These are phyloP conservation scores for Loxodonta africana DNA, from an alignment of 2,113 vertebrate genomes.

Conservation along the genomic window DNA sequence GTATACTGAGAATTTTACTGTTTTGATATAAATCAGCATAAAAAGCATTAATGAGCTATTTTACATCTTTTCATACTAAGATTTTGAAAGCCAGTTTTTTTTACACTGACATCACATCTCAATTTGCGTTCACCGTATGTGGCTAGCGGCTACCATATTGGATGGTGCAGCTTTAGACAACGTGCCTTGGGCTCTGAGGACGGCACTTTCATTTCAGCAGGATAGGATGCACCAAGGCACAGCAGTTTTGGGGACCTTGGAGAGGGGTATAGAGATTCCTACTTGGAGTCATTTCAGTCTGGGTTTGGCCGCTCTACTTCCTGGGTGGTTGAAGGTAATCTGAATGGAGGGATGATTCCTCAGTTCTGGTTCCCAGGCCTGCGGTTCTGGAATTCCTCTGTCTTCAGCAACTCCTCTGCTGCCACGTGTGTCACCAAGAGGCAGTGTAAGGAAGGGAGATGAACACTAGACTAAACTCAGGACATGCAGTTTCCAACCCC, in stretches of 20 bases:
- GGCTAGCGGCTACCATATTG: background rate
- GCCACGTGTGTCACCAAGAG: background rate
- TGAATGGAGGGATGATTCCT: background rate
- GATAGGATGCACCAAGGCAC: background rate
- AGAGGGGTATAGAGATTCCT: background rate
- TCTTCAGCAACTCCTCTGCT: background rate
- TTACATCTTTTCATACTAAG: background rate
- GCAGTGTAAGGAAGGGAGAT: background rate
- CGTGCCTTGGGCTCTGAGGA: background rate
- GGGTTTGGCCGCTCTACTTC: background rate
- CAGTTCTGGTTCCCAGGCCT: background rate
- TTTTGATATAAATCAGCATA: background rate
- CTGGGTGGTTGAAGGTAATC: background rate
- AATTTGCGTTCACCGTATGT: rapidly evolving
- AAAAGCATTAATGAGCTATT: background rate
- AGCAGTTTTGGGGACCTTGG: no score
- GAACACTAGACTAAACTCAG: background rate
- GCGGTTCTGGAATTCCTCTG: background rate
- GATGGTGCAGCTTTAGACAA: background rate
- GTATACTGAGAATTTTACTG: background rate
- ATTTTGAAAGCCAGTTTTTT: background rate
- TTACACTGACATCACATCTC: background rate
- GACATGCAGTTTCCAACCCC: background rate
- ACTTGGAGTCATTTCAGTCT: background rate
- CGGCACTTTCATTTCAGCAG: background rate